Percentiles rank a stretch among this genome's conserved stretches.
These are phyloP conservation scores for Entelurus aequoreus DNA, from an alignment of 2,113 vertebrate species.

Conservation along the genomic window DNA sequence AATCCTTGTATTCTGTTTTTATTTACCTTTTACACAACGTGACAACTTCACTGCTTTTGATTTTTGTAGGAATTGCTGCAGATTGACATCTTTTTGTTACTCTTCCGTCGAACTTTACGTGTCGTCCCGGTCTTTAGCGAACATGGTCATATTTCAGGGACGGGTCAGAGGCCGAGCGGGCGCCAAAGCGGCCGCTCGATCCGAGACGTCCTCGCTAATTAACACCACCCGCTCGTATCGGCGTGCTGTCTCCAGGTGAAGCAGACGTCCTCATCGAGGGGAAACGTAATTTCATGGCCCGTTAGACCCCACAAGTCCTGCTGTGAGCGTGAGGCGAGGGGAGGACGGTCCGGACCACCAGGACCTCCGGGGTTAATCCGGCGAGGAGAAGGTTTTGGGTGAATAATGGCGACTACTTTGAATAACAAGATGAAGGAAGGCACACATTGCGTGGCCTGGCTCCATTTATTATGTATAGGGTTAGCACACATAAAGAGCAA, in stretches of 20 bases:
- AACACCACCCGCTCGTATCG: slow-evolving; percentile 57
- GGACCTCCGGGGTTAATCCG: too few species aligned
- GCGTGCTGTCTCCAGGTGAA: slow-evolving; percentile 48
- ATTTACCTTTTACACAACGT: too few species aligned
- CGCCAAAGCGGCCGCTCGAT: slow-evolving; percentile 18
- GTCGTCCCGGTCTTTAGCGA: background rate
- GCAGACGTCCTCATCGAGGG: slow-evolving; percentile 39
- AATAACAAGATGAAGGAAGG: background rate
- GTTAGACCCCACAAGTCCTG: slow-evolving; percentile 52
- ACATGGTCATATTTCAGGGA: background rate
- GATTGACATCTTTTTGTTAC: background rate
- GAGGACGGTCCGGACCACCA: slow-evolving; percentile 23
- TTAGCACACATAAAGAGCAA: slow-evolving; percentile 27
- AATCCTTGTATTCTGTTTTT: too few species aligned
- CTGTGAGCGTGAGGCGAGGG: slow-evolving; percentile 50
- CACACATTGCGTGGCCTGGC: slow-evolving; percentile 15
- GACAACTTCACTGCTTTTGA: too few species aligned
- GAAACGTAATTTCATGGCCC: slow-evolving; percentile 71
- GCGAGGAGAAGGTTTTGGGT: too few species aligned
- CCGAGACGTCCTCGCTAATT: slow-evolving; percentile 49
- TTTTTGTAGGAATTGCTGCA: background rate
- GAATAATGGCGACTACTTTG: too few species aligned
- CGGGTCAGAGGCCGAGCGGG: slow-evolving; percentile 2
- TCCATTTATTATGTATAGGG: slow-evolving; percentile 51
- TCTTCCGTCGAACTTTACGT: too few species aligned